Evolutionary conservation across 2,113 vertebrate genomes (phyloP), one percentile per base, ranked within the genome.

Genomic region (Anolis carolinensis): DNA sequence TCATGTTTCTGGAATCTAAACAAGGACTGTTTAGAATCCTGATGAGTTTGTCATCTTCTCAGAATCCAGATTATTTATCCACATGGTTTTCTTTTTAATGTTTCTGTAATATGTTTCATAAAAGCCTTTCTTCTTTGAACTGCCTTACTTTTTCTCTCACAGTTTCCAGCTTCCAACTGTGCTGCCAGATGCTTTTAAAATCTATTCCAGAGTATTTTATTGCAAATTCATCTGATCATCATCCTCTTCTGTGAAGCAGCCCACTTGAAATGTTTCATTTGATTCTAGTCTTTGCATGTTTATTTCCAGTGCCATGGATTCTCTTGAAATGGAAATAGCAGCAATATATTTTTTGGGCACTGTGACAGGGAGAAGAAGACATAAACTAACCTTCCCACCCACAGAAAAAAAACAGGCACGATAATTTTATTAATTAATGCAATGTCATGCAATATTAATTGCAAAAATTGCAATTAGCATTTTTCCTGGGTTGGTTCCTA

Each of bases 151-250:
- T 74, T 74, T 34, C n/a, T 34, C n/a, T 75, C 39, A 30, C 21
- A 74, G 59, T 81, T 21, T 32, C 48, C 78, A 25, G 32, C 16
- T 68, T 81, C 71, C 71, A 81, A 81, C 70, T 81, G 59, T 67
- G 79, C 39, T 65, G 25, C 39, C 59, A 86, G 59, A 30, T 75
- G 20, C 25, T 52, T 75, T 75, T 25, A 73, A 81, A 68, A 85
- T 50, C 7, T 39, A 5, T 79, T 85, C 50, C 63, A 23, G 55
- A 79, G 62, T 70, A 50, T n/a, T 78, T 77, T 50, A 70, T 70
- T 70, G 13, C 65, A 55, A 34, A 52, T 86, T 52, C 59, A 65
- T 65, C 44, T 79, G 48, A 79, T 78, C 48, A 50, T 50, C 39
- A 50, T 50, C 39, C 25, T 44, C 44, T 48, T 77, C 59, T 70